These are phyloP conservation scores for Melanerpes aurifrons DNA, from an alignment of 2,113 vertebrate genomes.

Conservation along the genomic window DNA sequence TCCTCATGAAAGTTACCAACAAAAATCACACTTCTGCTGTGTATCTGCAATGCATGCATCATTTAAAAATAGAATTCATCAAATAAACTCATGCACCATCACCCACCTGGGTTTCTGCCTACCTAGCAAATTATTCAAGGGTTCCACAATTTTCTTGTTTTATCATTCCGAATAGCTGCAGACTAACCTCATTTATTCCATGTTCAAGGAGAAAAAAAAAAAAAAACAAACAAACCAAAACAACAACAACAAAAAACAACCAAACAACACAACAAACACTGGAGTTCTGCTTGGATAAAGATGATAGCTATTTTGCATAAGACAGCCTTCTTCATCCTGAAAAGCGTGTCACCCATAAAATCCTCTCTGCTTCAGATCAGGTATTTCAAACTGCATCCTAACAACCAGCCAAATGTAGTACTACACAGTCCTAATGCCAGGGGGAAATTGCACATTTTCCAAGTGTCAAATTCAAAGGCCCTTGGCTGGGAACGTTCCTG, in stretches of 20 bases:
- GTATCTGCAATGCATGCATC: neutral
- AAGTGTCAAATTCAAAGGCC: neutral
- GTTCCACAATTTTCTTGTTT: neutral
- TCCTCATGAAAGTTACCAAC: neutral
- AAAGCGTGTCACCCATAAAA: neutral
- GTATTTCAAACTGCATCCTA: neutral
- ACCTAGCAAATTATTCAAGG: neutral
- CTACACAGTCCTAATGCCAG: neutral
- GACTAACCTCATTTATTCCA: neutral
- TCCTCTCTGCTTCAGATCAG: neutral
- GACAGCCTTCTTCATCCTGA: neutral
- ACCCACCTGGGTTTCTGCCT: neutral
- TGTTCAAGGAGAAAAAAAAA: neutral
- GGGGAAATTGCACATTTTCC: neutral
- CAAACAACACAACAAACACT: neutral
- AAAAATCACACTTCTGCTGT: neutral
- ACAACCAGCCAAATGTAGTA: neutral
- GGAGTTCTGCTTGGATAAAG: neutral
- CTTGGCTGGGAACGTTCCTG: neutral
- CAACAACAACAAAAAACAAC: too few relatives aligned
- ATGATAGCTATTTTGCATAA: neutral
- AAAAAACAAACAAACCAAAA: too few relatives aligned
- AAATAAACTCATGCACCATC: neutral
- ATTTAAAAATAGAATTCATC: neutral
- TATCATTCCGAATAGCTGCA: neutral